Percentiles rank a stretch among this genome's conserved stretches.
phyloP scores from a whole-genome alignment of 2,113 vertebrate species.

The Pteruthius melanotis region DNA sequence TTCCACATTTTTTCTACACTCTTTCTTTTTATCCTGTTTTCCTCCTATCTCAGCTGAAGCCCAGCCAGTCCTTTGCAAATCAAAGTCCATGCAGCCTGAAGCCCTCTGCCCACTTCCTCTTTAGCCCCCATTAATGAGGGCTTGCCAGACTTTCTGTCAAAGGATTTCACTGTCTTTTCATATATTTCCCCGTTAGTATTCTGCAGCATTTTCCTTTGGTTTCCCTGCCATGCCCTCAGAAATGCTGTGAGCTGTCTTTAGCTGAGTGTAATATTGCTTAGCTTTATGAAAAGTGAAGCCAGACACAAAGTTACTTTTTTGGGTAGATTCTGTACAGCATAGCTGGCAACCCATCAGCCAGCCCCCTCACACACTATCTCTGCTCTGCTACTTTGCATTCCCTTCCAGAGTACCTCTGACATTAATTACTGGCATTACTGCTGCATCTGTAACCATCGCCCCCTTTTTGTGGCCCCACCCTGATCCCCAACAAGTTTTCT shows the following conservation, averaged over 20 bases:
- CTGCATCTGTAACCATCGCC: neutral
- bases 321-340: neutral
- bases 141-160: neutral
- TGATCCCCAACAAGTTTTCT: neutral
- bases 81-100: neutral
- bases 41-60: neutral
- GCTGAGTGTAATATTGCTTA: neutral
- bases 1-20: neutral
- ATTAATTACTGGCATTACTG: neutral
- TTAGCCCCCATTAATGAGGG: neutral
- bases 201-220: neutral
- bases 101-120: neutral
- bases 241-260: neutral
- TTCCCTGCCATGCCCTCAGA: neutral
- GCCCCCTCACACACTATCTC: neutral
- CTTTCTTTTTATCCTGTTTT: neutral
- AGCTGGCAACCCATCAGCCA: neutral
- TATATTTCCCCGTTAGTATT: neutral
- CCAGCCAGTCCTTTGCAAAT: neutral
- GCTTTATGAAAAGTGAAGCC: neutral
- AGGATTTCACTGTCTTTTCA: neutral
- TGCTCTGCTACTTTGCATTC: neutral
- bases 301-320: neutral
- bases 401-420: neutral
- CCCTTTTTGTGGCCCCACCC: neutral